Evolutionary conservation across 2,797 vertebrate genomes (phyloP).

Genomic region (Smutsia temminckii): DNA sequence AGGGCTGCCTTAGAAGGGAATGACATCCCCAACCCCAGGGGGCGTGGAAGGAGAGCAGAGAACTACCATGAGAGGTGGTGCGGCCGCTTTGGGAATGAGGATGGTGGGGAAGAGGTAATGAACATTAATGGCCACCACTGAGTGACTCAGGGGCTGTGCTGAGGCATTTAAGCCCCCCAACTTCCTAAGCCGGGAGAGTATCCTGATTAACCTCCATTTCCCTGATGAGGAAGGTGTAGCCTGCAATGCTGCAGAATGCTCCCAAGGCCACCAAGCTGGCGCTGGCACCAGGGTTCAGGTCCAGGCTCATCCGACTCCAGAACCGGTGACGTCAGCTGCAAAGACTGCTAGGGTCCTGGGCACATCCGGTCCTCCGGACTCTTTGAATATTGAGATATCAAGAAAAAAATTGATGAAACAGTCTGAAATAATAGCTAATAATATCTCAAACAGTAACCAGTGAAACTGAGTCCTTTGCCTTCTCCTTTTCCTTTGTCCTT

Average conservation of each 20-base stretch:
- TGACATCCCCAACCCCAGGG: too few relatives aligned
- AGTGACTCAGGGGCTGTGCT: background rate
- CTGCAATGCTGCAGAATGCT: background rate
- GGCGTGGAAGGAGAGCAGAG: background rate
- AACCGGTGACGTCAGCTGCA: background rate
- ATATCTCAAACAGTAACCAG: conserved; percentile 60
- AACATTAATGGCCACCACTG: background rate
- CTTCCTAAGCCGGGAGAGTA: background rate
- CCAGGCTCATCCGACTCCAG: background rate
- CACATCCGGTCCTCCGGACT: background rate
- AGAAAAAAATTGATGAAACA: background rate
- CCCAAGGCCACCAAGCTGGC: background rate
- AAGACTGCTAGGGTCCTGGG: background rate
- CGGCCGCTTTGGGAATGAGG: background rate
- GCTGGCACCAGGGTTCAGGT: background rate
- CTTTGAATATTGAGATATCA: background rate
- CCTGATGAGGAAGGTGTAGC: background rate
- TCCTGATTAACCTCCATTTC: background rate
- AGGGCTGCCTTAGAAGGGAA: background rate
- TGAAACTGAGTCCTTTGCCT: conserved; percentile 50
- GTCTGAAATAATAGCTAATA: too few relatives aligned
- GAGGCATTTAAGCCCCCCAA: background rate
- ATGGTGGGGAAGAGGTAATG: background rate
- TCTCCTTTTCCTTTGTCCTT: conserved; percentile 71
- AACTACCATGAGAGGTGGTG: background rate